Percentiles rank a stretch among this genome's conserved stretches.
These are phyloP conservation scores for Rhopalosiphum nymphaeae DNA, from an alignment of 2,888 invertebrate species.

Conservation along the genomic window DNA sequence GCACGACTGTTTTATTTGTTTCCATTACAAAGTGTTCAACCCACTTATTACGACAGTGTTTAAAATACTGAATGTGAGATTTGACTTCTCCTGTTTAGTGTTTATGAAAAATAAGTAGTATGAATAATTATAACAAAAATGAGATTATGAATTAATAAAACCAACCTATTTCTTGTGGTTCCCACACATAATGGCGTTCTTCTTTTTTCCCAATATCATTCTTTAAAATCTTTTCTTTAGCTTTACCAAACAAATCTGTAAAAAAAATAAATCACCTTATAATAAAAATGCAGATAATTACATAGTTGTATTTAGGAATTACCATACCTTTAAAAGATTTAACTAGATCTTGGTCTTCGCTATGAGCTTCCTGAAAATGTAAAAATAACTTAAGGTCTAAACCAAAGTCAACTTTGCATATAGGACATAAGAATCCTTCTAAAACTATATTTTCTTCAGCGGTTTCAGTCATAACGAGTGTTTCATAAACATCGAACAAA, in stretches of 20 bases:
- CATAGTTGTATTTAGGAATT: neutral
- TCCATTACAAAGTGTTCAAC: conserved; percentile 92
- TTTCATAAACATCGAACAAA: neutral
- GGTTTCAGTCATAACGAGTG: conserved; percentile 66
- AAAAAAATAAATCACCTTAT: conserved; percentile 58
- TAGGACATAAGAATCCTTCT: conserved; percentile 96
- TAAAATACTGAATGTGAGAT: conserved; percentile 83
- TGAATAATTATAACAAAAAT: conserved; percentile 1
- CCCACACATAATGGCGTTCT: conserved; percentile 36
- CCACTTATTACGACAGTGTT: conserved; percentile 76
- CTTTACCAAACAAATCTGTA: conserved; percentile 83
- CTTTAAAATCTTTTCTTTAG: conserved; percentile 88
- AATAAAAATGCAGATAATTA: neutral
- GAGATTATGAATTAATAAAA: conserved; percentile 31
- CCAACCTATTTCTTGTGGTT: conserved; percentile 75
- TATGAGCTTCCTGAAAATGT: conserved; percentile 91
- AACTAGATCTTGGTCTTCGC: conserved; percentile 87
- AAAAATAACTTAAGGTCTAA: conserved; percentile 85
- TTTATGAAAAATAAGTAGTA: conserved; percentile 61
- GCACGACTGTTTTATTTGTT: conserved; percentile 94
- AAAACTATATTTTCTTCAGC: conserved; percentile 76
- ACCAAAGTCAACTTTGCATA: conserved; percentile 91
- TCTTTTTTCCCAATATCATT: conserved; percentile 75
- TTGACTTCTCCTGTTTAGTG: conserved; percentile 74
- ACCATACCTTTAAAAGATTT: conserved; percentile 81